Conservation (phyloP, 2,888 invertebrate species). For the Ophion ventricosus region DNA sequence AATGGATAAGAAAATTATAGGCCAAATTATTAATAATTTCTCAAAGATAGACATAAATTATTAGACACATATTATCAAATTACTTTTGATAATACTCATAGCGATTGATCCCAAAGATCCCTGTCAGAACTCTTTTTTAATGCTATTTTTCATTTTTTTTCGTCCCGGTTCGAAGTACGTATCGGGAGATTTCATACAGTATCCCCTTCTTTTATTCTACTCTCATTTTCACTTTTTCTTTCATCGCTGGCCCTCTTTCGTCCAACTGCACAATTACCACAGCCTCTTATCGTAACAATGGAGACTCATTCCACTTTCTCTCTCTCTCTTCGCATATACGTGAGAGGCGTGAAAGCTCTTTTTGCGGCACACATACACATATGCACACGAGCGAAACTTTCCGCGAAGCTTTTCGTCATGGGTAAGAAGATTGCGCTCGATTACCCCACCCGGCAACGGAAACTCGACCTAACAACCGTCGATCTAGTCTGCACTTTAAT, state of each 20-base stretch:
- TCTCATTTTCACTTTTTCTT: slow-evolving; percentile 47
- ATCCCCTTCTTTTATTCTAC: slow-evolving; percentile 35
- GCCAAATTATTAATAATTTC: no score
- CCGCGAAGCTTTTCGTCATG: slow-evolving; percentile 60
- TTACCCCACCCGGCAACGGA: slow-evolving; percentile 56
- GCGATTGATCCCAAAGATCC: no score
- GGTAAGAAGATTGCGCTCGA: slow-evolving; percentile 63
- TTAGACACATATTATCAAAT: no score
- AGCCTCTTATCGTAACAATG: slow-evolving; percentile 61
- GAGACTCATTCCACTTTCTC: slow-evolving; percentile 36
- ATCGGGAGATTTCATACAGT: slow-evolving; percentile 25
- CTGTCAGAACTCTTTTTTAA: no score
- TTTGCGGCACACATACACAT: slow-evolving; percentile 36
- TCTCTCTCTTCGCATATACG: slow-evolving; percentile 27
- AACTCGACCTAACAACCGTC: slow-evolving; percentile 45
- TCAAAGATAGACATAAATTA: no score
- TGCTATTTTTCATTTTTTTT: neutral
- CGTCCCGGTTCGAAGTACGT: neutral
- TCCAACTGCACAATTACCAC: slow-evolving; percentile 62
- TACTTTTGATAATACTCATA: no score
- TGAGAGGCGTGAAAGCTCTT: slow-evolving; percentile 51
- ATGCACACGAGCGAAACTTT: neutral
- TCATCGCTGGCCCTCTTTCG: slow-evolving; percentile 42
- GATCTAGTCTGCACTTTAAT: slow-evolving; percentile 53
- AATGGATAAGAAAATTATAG: no score